These are phyloP conservation scores for Calameuta pallipes DNA, from an alignment of 2,888 invertebrate genomes.

Conservation along the genomic window DNA sequence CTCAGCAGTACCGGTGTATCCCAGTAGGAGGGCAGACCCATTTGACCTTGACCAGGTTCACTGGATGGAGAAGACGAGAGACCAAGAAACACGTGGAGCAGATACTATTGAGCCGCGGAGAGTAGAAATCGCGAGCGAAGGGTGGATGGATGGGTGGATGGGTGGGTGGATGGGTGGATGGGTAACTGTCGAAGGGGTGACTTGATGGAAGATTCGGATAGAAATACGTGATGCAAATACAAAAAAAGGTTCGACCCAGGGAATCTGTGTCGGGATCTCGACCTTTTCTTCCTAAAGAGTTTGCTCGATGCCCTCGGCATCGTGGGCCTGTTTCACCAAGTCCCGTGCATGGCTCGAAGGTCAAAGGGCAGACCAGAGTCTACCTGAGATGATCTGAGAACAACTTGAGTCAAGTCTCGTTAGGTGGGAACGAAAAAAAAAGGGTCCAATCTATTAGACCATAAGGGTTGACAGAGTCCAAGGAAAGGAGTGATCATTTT, in stretches of 20 bases:
- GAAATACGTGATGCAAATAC: conserved; percentile 25
- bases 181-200: conserved; percentile 3
- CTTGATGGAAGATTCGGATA: conserved; percentile 23
- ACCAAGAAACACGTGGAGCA: background rate
- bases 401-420: background rate
- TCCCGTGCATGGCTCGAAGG: background rate
- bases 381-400: too few species aligned
- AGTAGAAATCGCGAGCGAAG: background rate
- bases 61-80: background rate
- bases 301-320: background rate
- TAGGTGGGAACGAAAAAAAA: background rate
- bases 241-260: conserved; percentile 10
- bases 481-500: background rate
- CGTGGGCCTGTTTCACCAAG: background rate
- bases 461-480: background rate
- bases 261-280: conserved; percentile 14
- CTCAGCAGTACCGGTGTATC: background rate
- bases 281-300: conserved; percentile 17
- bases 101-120: background rate
- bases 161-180: too few species aligned
- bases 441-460: background rate
- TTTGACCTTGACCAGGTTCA: background rate
- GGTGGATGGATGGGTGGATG: too few species aligned
- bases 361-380: background rate
- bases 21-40: too few species aligned